Evolutionary conservation across 2,113 vertebrate genomes (phyloP).

Genomic region (Scolopax mira): DNA sequence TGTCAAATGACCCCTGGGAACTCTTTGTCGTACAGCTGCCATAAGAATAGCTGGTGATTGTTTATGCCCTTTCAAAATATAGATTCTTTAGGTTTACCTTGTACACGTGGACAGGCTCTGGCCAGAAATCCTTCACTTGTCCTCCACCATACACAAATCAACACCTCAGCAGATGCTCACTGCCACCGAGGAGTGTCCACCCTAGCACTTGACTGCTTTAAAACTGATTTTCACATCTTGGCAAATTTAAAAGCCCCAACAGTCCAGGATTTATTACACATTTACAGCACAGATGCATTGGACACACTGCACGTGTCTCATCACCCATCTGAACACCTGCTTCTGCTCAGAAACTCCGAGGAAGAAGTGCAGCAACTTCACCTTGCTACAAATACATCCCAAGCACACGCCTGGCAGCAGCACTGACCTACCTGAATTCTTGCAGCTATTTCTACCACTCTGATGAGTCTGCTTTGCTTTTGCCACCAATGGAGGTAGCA

Average conservation of each 20-base stretch:
- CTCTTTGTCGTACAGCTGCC: background rate
- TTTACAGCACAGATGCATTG: background rate
- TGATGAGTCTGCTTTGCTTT: background rate
- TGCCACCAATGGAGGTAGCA: background rate
- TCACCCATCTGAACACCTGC: rapidly evolving
- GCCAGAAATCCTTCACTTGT: background rate
- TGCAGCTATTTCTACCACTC: no score
- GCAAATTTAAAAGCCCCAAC: background rate
- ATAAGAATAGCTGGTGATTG: background rate
- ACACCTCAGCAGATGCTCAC: background rate
- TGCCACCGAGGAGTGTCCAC: background rate
- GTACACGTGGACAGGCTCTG: background rate
- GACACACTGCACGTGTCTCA: background rate
- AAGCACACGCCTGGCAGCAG: background rate
- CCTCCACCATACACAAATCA: background rate
- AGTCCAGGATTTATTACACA: background rate
- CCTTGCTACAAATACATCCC: background rate
- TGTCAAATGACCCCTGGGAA: background rate
- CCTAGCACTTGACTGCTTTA: background rate
- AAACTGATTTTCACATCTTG: background rate
- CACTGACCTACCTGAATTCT: background rate
- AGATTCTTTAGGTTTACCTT: background rate
- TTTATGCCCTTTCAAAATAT: background rate
- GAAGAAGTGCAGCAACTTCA: background rate
- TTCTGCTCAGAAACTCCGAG: background rate